These are phyloP conservation scores for Agriopis leucophaearia DNA, from an alignment of 2,888 invertebrate genomes.

Conservation along the genomic window DNA sequence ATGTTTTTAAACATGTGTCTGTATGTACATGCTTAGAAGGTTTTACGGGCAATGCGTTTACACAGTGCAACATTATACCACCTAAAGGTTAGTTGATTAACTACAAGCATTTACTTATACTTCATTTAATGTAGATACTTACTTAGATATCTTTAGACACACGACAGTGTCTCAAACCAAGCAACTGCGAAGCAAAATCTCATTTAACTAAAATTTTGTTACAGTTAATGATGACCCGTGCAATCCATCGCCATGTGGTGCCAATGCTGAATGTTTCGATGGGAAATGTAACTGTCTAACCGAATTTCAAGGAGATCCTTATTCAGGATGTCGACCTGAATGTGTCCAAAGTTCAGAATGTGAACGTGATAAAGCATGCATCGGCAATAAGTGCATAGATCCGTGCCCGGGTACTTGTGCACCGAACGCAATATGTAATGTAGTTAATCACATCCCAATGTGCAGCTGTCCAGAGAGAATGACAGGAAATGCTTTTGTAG, in stretches of 20 bases:
- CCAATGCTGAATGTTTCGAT: constrained; percentile 90
- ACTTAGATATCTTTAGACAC: too few species aligned
- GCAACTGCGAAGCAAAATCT: background rate
- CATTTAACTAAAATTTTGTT: constrained; percentile 37
- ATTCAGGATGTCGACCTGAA: constrained; percentile 91
- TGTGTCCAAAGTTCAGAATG: constrained; percentile 92
- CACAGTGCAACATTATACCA: constrained; percentile 76
- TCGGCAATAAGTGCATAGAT: constrained; percentile 91
- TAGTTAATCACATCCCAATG: constrained; percentile 88
- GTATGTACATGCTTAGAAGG: constrained; percentile 87
- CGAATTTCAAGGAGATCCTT: constrained; percentile 92
- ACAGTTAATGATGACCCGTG: constrained; percentile 87
- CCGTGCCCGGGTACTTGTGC: constrained; percentile 94
- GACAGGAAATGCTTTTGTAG: constrained; percentile 90
- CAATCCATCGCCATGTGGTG: constrained; percentile 89
- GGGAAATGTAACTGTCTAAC: constrained; percentile 90
- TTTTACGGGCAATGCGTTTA: constrained; percentile 88
- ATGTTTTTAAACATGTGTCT: constrained; percentile 88
- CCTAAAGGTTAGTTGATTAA: constrained; percentile 63
- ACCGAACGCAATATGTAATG: constrained; percentile 89
- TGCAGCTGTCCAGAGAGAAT: constrained; percentile 88
- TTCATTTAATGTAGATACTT: too few species aligned
- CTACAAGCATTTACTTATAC: background rate
- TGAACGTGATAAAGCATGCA: constrained; percentile 89
- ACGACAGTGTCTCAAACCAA: too few species aligned